A percentile compares a stretch with the other conserved stretches of the same genome.
phyloP scores from a whole-genome alignment of 2,888 invertebrate species.

The Atethmia centrago region DNA sequence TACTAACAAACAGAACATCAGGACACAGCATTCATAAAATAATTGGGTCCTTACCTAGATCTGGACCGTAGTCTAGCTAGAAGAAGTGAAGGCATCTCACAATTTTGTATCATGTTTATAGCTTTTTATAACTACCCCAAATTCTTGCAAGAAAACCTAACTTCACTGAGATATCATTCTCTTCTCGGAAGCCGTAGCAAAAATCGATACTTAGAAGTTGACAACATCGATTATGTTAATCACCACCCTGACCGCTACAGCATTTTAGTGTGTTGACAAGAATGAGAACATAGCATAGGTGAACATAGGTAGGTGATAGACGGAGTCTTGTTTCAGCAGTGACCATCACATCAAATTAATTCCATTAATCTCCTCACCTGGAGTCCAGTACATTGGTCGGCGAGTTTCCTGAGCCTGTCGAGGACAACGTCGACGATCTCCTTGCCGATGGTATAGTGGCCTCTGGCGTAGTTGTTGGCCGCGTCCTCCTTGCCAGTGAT shows the following conservation, averaged over 20 bases:
- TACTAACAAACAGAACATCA: not conserved
- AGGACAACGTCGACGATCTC: conserved; percentile 96
- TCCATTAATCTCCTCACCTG: conserved; percentile 86
- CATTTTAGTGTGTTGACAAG: not conserved
- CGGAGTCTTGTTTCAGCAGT: not conserved
- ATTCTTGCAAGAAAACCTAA: not conserved
- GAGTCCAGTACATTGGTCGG: conserved; percentile 96
- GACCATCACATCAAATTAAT: not conserved
- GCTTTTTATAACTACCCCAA: not conserved
- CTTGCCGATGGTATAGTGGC: conserved; percentile 98
- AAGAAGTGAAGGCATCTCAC: not conserved
- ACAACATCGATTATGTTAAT: not conserved
- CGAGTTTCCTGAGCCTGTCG: conserved; percentile 95
- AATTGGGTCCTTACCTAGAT: not conserved
- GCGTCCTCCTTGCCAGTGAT: conserved; percentile 98
- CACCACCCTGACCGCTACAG: not conserved
- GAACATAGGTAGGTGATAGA: too few species aligned
- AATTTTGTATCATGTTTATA: not conserved
- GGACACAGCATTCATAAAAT: not conserved
- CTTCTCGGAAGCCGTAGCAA: not conserved
- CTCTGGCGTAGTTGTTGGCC: conserved; percentile 98
- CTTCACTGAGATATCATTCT: not conserved
- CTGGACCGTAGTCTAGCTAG: too few species aligned
- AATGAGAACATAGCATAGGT: not conserved
- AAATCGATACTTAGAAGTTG: not conserved